Evolutionary conservation across 2,797 vertebrate species (phyloP).

Genomic region (Mormyrops attenuatus): DNA sequence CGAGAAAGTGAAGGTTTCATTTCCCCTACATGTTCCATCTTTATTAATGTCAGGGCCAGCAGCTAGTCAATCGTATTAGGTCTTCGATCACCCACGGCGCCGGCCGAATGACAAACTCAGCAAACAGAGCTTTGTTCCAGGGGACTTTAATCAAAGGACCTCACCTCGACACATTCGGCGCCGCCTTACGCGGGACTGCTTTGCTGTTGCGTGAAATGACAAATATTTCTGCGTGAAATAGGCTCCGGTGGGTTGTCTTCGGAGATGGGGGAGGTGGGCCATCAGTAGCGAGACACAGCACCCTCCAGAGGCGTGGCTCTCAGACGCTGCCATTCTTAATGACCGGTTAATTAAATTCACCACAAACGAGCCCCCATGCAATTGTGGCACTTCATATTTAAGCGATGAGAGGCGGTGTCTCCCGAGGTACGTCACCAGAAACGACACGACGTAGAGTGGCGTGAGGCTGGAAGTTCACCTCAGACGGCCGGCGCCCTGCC

Average conservation of each 20-base stretch:
- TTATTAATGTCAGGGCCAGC: constrained; percentile 52
- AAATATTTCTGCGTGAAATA: neutral
- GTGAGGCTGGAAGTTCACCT: neutral
- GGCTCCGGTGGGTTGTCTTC: neutral
- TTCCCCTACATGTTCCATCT: constrained; percentile 52
- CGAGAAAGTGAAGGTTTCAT: constrained; percentile 48
- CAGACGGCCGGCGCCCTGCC: neutral
- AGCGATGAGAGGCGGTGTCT: neutral
- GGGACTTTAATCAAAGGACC: constrained; percentile 19
- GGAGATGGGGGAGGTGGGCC: neutral
- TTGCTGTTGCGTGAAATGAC: neutral
- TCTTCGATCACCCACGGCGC: constrained; percentile 42
- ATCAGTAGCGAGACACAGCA: neutral
- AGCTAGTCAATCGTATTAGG: constrained; percentile 47
- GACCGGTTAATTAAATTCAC: neutral
- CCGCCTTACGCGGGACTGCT: neutral
- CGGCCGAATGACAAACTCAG: constrained; percentile 43
- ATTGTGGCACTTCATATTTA: neutral
- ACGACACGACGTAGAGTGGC: neutral
- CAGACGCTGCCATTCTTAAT: neutral
- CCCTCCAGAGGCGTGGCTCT: neutral
- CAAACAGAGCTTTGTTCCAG: constrained; percentile 32
- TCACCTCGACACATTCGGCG: neutral
- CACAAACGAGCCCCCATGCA: neutral
- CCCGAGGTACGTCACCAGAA: neutral